These are phyloP conservation scores for Bradypodion pumilum DNA, from an alignment of 2,797 vertebrate genomes.

Conservation along the genomic window DNA sequence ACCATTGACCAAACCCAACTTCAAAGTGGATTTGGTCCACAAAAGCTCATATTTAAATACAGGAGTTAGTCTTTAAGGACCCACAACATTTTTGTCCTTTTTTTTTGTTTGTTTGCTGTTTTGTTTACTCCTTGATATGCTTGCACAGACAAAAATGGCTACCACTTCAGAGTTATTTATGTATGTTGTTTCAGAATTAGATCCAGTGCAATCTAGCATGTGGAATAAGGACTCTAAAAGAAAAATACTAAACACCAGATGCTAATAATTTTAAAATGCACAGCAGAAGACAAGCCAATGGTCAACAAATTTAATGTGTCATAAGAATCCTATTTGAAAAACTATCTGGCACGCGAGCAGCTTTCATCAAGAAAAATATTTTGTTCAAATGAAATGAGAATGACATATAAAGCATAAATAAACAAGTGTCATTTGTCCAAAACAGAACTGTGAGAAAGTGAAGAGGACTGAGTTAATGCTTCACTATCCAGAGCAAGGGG, in stretches of 20 bases:
- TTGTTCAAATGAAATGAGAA: slow-evolving; percentile 46
- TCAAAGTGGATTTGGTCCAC: too few relatives aligned
- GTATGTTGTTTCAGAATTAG: neutral
- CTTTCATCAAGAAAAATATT: slow-evolving; percentile 34
- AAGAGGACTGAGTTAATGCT: slow-evolving; percentile 42
- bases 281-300: slow-evolving; percentile 32
- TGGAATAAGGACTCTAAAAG: neutral
- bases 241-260: neutral
- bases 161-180: neutral
- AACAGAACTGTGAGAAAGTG: slow-evolving; percentile 50
- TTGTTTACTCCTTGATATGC: neutral
- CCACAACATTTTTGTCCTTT: too few relatives aligned
- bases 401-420: slow-evolving; percentile 64
- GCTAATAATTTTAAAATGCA: neutral
- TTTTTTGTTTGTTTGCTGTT: too few relatives aligned
- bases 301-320: slow-evolving; percentile 29
- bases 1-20: too few relatives aligned
- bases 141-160: too few relatives aligned
- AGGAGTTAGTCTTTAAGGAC: too few relatives aligned
- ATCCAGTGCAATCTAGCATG: neutral
- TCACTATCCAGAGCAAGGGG: neutral
- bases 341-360: slow-evolving; percentile 42
- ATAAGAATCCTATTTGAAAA: slow-evolving; percentile 56
- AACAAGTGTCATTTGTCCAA: slow-evolving; percentile 37
- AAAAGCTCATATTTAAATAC: too few relatives aligned